Evolutionary conservation across 2,888 invertebrate genomes (phyloP), one percentile per base, ranked within the genome.

Genomic region (Allygus modestus): DNA sequence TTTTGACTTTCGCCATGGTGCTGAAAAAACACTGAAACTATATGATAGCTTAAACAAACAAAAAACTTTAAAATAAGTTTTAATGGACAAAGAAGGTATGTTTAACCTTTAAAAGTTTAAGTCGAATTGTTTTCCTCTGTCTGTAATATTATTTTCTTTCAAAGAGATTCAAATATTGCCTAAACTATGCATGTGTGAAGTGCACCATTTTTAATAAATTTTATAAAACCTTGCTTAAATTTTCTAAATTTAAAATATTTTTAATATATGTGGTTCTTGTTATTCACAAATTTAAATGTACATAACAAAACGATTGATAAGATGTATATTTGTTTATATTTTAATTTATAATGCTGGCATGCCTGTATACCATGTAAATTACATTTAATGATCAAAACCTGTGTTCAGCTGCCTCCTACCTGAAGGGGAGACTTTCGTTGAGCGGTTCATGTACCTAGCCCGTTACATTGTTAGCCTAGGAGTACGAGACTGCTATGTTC

Each of bases 351-450:
- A 58, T 58, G 79, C 58, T 79, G 79, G 79, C 79, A 79, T 79
- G 79, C 58, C 79, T 79, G 79, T 79, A 79, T 79, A 79, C 79
- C 79, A 79, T 79, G 79, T 79, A 77, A 85, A 81, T 83, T 86
- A 85, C 79, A 85, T 83, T 84, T 86, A 86, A 86, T 81, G 85
- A 87, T 86, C 86, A 86, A 87, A 86, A 84, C 84, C 84, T 87
- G 87, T 87, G 87, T 87, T 87, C 87, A 87, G 86, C 85, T 85
- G 84, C 75, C 84, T 46, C 61, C 83, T 85, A 83, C 83, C 83
- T 85, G 85, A 83, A 81, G 75, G 84, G 85, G 84, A 61, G 61
- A 61, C 61, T 11, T 61, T 1, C 20, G 28, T 61, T 41, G 23
- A 73, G 73, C 73, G 7, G 69, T 33, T 33, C 17, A 69, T 23